Percentiles rank a stretch among this genome's conserved stretches.
phyloP scores from a whole-genome alignment of 1,140 invertebrate species.

The Heliconius nattereri region DNA sequence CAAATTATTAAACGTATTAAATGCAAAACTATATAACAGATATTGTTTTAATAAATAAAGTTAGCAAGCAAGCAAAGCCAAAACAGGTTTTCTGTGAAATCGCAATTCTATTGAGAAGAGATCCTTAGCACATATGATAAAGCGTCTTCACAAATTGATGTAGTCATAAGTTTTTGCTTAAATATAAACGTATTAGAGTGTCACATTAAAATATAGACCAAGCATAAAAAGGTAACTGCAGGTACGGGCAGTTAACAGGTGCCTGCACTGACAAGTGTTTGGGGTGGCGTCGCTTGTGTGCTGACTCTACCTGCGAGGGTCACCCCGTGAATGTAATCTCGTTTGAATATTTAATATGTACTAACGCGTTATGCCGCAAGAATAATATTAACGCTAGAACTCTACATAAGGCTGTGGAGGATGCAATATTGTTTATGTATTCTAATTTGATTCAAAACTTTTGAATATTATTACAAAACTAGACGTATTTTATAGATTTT shows the following conservation, averaged over 20 bases:
- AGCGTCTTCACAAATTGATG: not conserved
- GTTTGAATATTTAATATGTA: slow-evolving; percentile 10
- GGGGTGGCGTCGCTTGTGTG: slow-evolving; percentile 27
- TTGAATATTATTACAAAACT: not conserved
- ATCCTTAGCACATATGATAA: not conserved
- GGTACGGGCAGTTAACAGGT: slow-evolving; percentile 21
- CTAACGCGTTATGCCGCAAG: not conserved
- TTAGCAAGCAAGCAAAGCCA: not conserved
- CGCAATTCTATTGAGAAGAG: not conserved
- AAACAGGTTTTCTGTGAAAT: not conserved
- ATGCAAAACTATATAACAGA: too few species aligned
- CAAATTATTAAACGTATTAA: too few species aligned
- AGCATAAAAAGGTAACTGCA: not conserved
- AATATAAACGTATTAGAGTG: not conserved
- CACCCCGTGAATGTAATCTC: slow-evolving; percentile 11
- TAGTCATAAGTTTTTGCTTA: not conserved
- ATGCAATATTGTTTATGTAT: not conserved
- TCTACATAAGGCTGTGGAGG: not conserved
- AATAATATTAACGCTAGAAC: slow-evolving; percentile 3
- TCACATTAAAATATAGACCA: not conserved
- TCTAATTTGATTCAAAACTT: not conserved
- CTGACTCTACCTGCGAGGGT: slow-evolving; percentile 19
- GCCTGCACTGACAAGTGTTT: slow-evolving; percentile 24
- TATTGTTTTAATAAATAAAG: not conserved
- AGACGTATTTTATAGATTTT: not conserved